Base-by-base conservation (phyloP, 2,797 vertebrate genomes). In the Pteropus rufus region DNA sequence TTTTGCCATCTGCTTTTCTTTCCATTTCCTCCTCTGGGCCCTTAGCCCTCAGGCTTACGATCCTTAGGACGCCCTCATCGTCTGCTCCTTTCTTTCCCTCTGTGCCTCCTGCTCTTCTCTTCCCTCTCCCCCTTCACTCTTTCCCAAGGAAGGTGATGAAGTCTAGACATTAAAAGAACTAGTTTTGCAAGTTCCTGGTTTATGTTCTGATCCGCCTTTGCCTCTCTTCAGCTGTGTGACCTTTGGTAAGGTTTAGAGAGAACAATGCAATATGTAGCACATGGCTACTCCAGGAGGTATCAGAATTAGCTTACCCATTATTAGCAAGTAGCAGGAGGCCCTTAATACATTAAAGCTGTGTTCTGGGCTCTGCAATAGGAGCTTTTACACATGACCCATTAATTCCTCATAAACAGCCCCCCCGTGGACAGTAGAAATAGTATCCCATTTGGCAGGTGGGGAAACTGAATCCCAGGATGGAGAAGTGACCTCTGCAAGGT, bases 211-310 rank as follows among this genome's bases (percentile, higher is more conserved):
- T 39, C 46, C 31, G 34, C 12, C n/a, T 62, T 86, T 93, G 54
- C 31, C 5, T 88, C 52, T 89, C 7, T 52, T 73, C 56, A 95
- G 77, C 49, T 95, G 54, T 96, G 91, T 96, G 91, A 95, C 84
- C 73, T 91, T 92, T 85, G 72, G 82, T 92, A 95, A 73, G 44
- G 23, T 89, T 95, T 67, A 82, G 87, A 72, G 64, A 86, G 81
- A 88, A 72, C 90, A 95, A 60, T 75, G 58, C 11, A 14, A 79
- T 85, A 41, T 64, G 36, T 65, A 86, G 58, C 18, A 12, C 7
- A 8, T 67, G 41, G 58, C 72, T 81, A 64, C 26, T 91, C 18
- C 12, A 60, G 81, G 34, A 83, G 31, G 4, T 5, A 60, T 39
- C 19, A 31, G 15, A 81, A 41, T 84, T 82, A 62, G 24, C 58